Percentiles rank a stretch among this genome's conserved stretches.
Conservation (phyloP, 2,888 invertebrate genomes). For the Epiperipatus broadwayi region DNA sequence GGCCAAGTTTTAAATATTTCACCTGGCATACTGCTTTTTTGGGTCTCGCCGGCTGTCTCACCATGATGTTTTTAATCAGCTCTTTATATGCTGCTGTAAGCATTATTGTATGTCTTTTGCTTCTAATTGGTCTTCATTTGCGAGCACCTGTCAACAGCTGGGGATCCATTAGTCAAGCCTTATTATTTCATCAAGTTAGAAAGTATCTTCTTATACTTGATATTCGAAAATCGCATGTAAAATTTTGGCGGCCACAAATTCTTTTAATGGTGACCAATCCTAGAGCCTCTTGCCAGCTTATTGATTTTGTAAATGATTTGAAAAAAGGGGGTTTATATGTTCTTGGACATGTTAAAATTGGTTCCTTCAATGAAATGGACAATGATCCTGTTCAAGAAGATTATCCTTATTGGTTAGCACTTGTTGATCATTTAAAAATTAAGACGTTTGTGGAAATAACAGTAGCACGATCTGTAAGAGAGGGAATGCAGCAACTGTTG, state of each 20-base stretch:
- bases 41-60: slow-evolving; percentile 62
- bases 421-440: slow-evolving; percentile 81
- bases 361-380: slow-evolving; percentile 30
- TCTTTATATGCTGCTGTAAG: slow-evolving; percentile 71
- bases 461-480: slow-evolving; percentile 57
- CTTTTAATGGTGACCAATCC: slow-evolving; percentile 78
- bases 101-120: slow-evolving; percentile 58
- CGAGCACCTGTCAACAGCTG: slow-evolving; percentile 66
- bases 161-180: slow-evolving; percentile 97
- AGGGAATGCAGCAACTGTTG: slow-evolving; percentile 77
- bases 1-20: slow-evolving; percentile 90
- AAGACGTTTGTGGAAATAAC: slow-evolving; percentile 94
- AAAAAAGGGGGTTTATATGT: slow-evolving; percentile 83
- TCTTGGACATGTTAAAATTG: slow-evolving; percentile 58
- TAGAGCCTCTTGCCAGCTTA: slow-evolving; percentile 66
- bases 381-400: slow-evolving; percentile 54
- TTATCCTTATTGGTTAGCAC: slow-evolving; percentile 67
- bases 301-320: slow-evolving; percentile 91
- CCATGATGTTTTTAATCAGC: slow-evolving; percentile 88
- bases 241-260: slow-evolving; percentile 97
- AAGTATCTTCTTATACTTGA: slow-evolving; percentile 90
- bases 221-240: slow-evolving; percentile 89
- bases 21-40: slow-evolving; percentile 76
- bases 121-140: slow-evolving; percentile 71
- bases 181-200: slow-evolving; percentile 93